Conservation (phyloP, 2,113 vertebrate genomes). For the Camelus bactrianus region DNA sequence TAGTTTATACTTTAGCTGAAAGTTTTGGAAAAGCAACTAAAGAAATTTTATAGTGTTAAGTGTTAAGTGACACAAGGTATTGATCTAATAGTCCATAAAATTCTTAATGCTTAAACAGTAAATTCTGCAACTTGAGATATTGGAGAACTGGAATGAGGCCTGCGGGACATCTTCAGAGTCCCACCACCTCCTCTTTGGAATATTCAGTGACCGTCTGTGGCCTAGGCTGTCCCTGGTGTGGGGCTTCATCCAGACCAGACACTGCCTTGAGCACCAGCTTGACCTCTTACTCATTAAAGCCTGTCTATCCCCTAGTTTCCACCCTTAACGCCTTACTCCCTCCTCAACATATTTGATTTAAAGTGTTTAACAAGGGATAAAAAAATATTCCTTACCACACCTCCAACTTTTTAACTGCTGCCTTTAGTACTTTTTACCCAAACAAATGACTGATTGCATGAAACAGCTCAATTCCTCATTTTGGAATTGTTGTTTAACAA, state of each 20-base stretch:
- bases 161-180: not conserved
- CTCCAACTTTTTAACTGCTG: not conserved
- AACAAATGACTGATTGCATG: not conserved
- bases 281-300: not conserved
- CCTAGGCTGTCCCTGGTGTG: not conserved
- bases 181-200: not conserved
- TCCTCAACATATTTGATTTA: not conserved
- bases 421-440: not conserved
- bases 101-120: not conserved
- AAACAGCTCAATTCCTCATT: not conserved
- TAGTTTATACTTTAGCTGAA: slow-evolving; percentile 13
- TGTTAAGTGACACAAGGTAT: not conserved
- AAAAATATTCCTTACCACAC: not conserved
- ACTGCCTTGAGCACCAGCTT: not conserved
- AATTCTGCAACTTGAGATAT: not conserved
- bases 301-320: not conserved
- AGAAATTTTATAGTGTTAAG: slow-evolving; percentile 5
- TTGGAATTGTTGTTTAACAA: not conserved
- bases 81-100: not conserved
- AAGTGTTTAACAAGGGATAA: not conserved
- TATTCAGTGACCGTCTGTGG: not conserved
- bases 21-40: slow-evolving; percentile 5
- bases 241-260: not conserved
- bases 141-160: not conserved
- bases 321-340: not conserved